These are phyloP conservation scores for Stratiomys singularior DNA, from an alignment of 2,888 invertebrate species.

Conservation along the genomic window DNA sequence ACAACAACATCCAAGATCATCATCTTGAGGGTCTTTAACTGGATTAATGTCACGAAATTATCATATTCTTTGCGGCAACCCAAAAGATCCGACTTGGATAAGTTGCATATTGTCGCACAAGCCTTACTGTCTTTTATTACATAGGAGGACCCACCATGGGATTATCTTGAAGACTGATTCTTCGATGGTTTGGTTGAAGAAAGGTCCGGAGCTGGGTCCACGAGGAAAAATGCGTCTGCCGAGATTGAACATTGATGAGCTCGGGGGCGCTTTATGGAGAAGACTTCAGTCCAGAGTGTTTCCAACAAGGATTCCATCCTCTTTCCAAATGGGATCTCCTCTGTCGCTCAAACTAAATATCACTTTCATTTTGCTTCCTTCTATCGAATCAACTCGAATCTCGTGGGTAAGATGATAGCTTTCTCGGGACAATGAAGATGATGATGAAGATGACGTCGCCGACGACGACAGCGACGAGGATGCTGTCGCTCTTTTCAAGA, in stretches of 20 bases:
- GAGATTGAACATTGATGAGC: no score
- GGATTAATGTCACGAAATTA: constrained; percentile 60
- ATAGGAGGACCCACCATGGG: constrained; percentile 14
- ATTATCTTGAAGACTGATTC: not conserved
- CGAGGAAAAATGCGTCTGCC: no score
- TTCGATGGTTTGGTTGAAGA: not conserved
- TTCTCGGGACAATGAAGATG: not conserved
- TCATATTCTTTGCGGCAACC: constrained; percentile 54
- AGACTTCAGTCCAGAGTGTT: not conserved
- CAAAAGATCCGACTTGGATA: constrained; percentile 56
- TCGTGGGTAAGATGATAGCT: constrained; percentile 34
- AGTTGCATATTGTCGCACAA: constrained; percentile 52
- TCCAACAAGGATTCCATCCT: not conserved
- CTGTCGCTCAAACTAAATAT: not conserved
- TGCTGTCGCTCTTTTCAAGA: not conserved
- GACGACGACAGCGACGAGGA: not conserved
- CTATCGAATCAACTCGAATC: not conserved
- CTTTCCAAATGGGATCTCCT: not conserved
- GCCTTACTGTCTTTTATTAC: constrained; percentile 33
- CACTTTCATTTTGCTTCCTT: constrained; percentile 9
- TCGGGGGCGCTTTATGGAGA: no score
- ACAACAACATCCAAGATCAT: not conserved
- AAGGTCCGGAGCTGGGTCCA: not conserved
- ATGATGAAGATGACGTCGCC: no score
- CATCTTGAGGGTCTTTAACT: constrained; percentile 26